A percentile compares a stretch with the other conserved stretches of the same genome.
phyloP scores from a whole-genome alignment of 2,888 invertebrate genomes.

The Himalopsyche anomala region DNA sequence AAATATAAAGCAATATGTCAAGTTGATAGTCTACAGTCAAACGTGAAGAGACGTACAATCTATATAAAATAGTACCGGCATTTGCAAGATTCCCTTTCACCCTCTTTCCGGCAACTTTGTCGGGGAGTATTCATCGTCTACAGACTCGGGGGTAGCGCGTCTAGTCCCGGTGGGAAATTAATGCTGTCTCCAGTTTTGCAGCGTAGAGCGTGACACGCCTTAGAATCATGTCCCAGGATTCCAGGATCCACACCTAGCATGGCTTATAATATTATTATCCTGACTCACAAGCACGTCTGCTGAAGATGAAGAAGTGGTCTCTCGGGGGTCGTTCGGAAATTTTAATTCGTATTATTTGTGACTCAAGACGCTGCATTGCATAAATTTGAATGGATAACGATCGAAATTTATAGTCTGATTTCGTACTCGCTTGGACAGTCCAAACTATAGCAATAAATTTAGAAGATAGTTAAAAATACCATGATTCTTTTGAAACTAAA shows the following conservation, averaged over 20 bases:
- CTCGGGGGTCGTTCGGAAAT: background rate
- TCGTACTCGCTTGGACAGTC: background rate
- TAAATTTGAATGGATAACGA: background rate
- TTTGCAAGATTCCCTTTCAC: conserved; percentile 28
- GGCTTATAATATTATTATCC: conserved; percentile 8
- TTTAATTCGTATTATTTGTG: conserved; percentile 11
- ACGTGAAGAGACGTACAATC: background rate
- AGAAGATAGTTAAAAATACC: no score
- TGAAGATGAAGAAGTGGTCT: conserved; percentile 7
- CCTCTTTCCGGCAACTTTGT: background rate
- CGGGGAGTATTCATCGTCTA: conserved; percentile 20
- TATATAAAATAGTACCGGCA: background rate
- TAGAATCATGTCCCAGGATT: conserved; percentile 1
- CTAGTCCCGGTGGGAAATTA: conserved; percentile 64
- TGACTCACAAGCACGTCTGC: conserved; percentile 2
- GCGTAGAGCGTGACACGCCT: conserved; percentile 57
- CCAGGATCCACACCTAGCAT: background rate
- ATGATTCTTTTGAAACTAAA: no score
- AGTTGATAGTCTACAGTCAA: background rate
- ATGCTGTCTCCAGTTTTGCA: conserved; percentile 62
- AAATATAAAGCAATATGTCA: no score
- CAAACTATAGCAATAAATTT: background rate
- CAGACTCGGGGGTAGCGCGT: conserved; percentile 10
- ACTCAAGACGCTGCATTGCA: background rate
- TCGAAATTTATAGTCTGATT: background rate